phyloP scores from a whole-genome alignment of 2,888 invertebrate species.

The Acholoe squamosa region DNA sequence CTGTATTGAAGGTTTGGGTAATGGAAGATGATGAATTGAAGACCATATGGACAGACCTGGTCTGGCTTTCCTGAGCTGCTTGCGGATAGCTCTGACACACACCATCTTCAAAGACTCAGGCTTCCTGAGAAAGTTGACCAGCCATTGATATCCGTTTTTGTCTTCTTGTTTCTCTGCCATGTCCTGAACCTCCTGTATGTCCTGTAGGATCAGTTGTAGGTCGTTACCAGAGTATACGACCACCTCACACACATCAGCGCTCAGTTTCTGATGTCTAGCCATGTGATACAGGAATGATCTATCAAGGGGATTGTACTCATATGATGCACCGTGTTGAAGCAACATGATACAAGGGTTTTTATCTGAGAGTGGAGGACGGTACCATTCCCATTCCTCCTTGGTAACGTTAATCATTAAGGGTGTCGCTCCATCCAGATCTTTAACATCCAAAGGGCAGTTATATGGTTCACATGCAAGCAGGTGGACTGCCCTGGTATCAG shows the following conservation, averaged over 20 bases:
- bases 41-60: background rate
- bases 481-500: background rate
- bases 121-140: background rate
- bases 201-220: background rate
- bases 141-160: background rate
- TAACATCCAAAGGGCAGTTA: background rate
- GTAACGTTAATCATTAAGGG: background rate
- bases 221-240: background rate
- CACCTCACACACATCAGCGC: background rate
- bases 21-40: background rate
- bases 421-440: background rate
- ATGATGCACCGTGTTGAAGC: slow-evolving; percentile 11
- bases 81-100: background rate
- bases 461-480: background rate
- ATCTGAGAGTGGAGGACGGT: background rate
- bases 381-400: background rate
- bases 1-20: background rate
- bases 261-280: background rate
- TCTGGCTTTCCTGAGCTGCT: background rate
- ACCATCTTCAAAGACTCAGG: background rate
- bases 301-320: background rate
- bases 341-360: background rate
- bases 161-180: background rate
- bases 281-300: background rate
- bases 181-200: background rate